Conservation (phyloP, 2,113 vertebrate genomes). For the Nyctereutes procyonoides region DNA sequence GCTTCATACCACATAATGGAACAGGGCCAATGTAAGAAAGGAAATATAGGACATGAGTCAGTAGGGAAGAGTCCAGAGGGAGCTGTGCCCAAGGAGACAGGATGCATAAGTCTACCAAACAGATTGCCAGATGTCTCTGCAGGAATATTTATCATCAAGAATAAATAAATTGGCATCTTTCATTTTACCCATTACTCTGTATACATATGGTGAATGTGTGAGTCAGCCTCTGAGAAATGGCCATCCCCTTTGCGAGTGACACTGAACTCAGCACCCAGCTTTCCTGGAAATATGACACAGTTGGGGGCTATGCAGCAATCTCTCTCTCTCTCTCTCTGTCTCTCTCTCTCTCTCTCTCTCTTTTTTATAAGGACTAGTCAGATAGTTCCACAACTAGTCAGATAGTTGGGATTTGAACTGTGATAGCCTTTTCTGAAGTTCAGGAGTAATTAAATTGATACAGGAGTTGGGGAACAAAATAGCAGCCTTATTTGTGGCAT, state of each 20-base stretch:
- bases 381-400: neutral
- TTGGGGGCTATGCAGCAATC: neutral
- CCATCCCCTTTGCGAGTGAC: accelerated
- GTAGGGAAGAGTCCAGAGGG: neutral
- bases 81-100: neutral
- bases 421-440: neutral
- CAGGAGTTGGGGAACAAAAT: neutral
- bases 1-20: accelerated
- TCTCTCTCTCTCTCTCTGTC: neutral
- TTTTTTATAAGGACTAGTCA: neutral
- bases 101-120: neutral
- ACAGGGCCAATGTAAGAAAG: neutral
- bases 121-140: neutral
- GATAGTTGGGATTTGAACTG: neutral
- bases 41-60: accelerated
- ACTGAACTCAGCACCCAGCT: too few species aligned
- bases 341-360: too few species aligned
- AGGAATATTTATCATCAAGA: neutral
- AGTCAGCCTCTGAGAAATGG: too few species aligned
- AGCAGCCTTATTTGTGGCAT: neutral
- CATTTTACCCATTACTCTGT: neutral
- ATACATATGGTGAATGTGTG: accelerated
- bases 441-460: neutral
- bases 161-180: neutral
- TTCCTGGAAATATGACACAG: accelerated